Base-by-base conservation (phyloP, 2,113 vertebrate genomes). In the Platichthys stellatus region DNA sequence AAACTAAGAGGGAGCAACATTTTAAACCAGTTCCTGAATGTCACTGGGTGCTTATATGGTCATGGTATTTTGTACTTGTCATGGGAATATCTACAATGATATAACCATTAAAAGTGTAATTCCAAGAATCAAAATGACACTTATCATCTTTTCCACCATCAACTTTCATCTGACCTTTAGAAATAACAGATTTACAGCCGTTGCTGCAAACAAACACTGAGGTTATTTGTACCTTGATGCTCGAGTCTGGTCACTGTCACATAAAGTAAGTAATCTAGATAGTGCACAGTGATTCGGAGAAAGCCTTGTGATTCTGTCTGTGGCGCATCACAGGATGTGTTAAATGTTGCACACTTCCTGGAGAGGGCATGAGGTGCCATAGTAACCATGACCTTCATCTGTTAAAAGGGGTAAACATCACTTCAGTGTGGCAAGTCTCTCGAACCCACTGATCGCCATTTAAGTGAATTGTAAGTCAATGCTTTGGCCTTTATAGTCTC, bases 271-370 rank as follows among this genome's bases (percentile, higher is more conserved):
- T 43, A 18, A 72, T 38, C 11, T 49, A 47, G 15, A 76, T 26
- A 5, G 3, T 11, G 14, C 3, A 4, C 23, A 23, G 2, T 68
- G 45, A 64, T 28, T 5, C 28, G 5, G 28, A 28, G 28, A 17
- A 74, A 51, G 26, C 53, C 14, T 9, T 0, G 0, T 76, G 81
- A 74, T 83, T 76, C 26, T 57, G 23, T 72, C 66, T 77, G 67
- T 43, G 10, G 24, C 49, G 18, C 63, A 54, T 61, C n/a, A 59
- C 63, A 81, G 69, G 69, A 82, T 59, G 68, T 78, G 88, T 64
- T 83, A 69, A 90, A 91, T 93, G 87, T 64, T 47, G 60, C 86
- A 45, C 58, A 93, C 89, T 89, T 92, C 92, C 91, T 92, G 87
- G 35, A 61, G 68, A 81, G 26, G 58, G 62, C 56, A 31, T 12